Evolutionary conservation across 2,888 invertebrate genomes (phyloP), one percentile per base, ranked within the genome.

Genomic region (Lagria hirta): DNA sequence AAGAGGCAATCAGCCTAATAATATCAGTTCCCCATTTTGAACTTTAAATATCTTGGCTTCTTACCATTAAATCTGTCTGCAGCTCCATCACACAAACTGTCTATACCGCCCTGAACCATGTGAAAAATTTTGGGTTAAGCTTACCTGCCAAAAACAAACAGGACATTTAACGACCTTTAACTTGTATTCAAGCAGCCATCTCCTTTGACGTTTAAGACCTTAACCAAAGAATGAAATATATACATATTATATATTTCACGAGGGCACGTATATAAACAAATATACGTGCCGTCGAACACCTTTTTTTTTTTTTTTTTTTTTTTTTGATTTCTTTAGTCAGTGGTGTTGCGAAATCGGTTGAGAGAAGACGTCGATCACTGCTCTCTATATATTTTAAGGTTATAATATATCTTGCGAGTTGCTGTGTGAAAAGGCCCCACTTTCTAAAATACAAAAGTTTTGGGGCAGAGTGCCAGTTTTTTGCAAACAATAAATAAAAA

Each of bases 221-320:
- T n/a, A n/a, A n/a, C n/a, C n/a, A n/a, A n/a, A n/a, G n/a, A n/a
- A n/a, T n/a, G n/a, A 6, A 18, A 4, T 18, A 7, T 18, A 18
- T 18, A 6, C 18, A 18, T 5, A 6, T 18, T 6, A 7, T 5
- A 18, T 18, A 6, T 18, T 6, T 18, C 4, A 7, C 4, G 4
- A 18, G 4, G 4, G 7, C 7, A 18, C 18, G 18, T 18, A 4
- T 5, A n/a, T n/a, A n/a, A n/a, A n/a, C n/a, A n/a, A 18, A 18
- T 18, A 18, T 18, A 18, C 4, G 18, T 18, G 18, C 18, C 18
- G 5, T 18, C 18, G 18, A 7, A 7, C 18, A 18, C 18, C 18
- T n/a, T n/a, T n/a, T n/a, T n/a, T n/a, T 18, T 18, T 7, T 18
- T 18, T 18, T 18, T 18, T 18, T 18, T 18, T 18, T 18, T 18